phyloP scores from a whole-genome alignment of 1,140 invertebrate species.

The Dendroctonus valens region DNA sequence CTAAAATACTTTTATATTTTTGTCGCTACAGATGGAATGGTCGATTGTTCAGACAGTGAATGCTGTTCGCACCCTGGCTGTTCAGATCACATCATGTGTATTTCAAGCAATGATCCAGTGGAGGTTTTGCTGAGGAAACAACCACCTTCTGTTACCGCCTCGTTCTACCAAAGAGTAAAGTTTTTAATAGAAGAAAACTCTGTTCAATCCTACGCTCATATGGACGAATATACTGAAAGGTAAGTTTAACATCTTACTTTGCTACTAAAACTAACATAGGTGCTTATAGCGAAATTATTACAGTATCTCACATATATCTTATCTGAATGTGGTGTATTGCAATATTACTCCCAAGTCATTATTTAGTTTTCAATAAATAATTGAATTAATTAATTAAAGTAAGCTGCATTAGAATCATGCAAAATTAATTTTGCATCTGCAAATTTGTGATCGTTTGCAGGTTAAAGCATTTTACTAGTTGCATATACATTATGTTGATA shows the following conservation, averaged over 20 bases:
- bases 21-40: slow-evolving; percentile 80
- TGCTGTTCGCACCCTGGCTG: slow-evolving; percentile 84
- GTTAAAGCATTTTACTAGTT: no score
- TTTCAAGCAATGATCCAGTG: slow-evolving; percentile 91
- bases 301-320: slow-evolving; percentile 14
- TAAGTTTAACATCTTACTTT: slow-evolving; percentile 59
- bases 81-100: slow-evolving; percentile 87
- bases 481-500: no score
- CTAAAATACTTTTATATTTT: background rate
- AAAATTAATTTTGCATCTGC: no score
- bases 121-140: slow-evolving; percentile 94
- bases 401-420: no score
- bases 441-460: no score
- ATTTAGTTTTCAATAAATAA: no score
- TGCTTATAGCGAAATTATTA: slow-evolving; percentile 15
- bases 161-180: slow-evolving; percentile 96
- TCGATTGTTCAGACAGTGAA: slow-evolving; percentile 97
- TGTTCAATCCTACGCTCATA: slow-evolving; percentile 96
- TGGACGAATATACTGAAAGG: slow-evolving; percentile 97
- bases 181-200: slow-evolving; percentile 98
- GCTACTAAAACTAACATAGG: slow-evolving; percentile 2
- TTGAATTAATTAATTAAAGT: no score
- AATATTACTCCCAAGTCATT: no score
- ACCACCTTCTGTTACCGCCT: slow-evolving; percentile 91
- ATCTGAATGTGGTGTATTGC: no score